Evolutionary conservation across 2,113 vertebrate species (phyloP).

Genomic region (Mesitornis unicolor): DNA sequence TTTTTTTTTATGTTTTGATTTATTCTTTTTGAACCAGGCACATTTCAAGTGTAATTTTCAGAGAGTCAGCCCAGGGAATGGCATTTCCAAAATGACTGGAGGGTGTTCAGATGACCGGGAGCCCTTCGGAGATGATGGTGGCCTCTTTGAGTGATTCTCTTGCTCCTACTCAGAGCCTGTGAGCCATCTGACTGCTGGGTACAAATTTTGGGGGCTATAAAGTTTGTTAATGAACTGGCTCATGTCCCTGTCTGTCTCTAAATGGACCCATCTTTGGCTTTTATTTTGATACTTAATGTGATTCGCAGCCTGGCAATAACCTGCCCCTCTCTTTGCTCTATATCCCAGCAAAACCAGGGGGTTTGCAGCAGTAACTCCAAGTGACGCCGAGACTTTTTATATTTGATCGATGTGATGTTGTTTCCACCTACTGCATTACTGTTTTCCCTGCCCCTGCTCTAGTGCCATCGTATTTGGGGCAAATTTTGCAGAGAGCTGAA

Average conservation of each 20-base stretch:
- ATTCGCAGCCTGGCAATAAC: background rate
- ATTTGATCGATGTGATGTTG: background rate
- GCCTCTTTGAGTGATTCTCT: background rate
- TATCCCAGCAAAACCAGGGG: background rate
- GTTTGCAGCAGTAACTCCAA: fast-evolving
- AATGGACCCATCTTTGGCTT: background rate
- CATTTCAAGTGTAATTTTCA: background rate
- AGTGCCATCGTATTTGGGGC: background rate
- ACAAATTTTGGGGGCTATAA: background rate
- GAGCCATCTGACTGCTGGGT: background rate
- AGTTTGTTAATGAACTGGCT: background rate
- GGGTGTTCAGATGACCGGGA: background rate
- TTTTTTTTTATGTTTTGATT: background rate
- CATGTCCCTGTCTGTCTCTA: background rate
- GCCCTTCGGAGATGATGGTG: background rate
- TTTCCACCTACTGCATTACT: background rate
- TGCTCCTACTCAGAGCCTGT: background rate
- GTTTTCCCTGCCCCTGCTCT: background rate
- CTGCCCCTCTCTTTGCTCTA: background rate
- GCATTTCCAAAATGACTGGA: background rate
- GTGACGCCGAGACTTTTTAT: background rate
- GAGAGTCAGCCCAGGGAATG: background rate
- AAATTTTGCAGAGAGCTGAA: background rate
- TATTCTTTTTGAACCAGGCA: background rate
- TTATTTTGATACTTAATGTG: background rate